Evolutionary conservation across 2,888 invertebrate genomes (phyloP).

Genomic region (Pollenia griseotomentosa): DNA sequence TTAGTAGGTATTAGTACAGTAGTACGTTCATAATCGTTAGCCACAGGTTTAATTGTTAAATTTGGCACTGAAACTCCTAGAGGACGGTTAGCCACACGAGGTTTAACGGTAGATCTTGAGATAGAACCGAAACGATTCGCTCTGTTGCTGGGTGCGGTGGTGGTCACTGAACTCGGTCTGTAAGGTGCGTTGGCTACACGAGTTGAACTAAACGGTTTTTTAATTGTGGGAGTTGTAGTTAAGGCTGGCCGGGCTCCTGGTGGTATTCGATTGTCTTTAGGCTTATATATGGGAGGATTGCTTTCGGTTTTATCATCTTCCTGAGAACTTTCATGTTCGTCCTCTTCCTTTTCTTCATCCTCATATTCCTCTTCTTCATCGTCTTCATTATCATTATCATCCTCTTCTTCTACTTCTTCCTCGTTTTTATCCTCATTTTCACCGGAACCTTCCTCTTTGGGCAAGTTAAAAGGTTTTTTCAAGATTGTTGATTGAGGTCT

Average conservation of each 20-base stretch:
- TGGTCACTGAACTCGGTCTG: conserved; percentile 22
- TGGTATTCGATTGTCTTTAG: conserved; percentile 76
- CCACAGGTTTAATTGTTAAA: conserved; percentile 81
- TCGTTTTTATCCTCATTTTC: conserved; percentile 36
- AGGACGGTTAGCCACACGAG: conserved; percentile 81
- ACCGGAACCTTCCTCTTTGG: conserved; percentile 50
- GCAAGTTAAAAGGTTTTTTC: conserved; percentile 56
- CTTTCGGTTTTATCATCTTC: conserved; percentile 45
- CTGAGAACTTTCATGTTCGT: conserved; percentile 64
- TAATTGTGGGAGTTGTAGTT: conserved; percentile 53
- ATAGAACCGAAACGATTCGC: conserved; percentile 73
- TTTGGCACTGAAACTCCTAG: conserved; percentile 78
- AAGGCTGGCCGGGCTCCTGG: conserved; percentile 75
- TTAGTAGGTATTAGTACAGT: conserved; percentile 79
- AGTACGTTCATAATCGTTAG: conserved; percentile 79
- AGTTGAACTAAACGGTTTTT: conserved; percentile 42
- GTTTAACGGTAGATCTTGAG: conserved; percentile 76
- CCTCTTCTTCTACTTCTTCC: conserved; percentile 60
- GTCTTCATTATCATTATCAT: conserved; percentile 70
- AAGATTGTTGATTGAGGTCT: conserved; percentile 67
- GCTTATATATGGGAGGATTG: conserved; percentile 70
- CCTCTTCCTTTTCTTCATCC: conserved; percentile 71
- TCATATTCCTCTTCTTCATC: conserved; percentile 73
- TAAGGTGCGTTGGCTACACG: conserved; percentile 53
- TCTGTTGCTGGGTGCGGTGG: conserved; percentile 21